These are phyloP conservation scores for Neodon shergylaensis DNA, from an alignment of 2,113 vertebrate genomes.

Conservation along the genomic window DNA sequence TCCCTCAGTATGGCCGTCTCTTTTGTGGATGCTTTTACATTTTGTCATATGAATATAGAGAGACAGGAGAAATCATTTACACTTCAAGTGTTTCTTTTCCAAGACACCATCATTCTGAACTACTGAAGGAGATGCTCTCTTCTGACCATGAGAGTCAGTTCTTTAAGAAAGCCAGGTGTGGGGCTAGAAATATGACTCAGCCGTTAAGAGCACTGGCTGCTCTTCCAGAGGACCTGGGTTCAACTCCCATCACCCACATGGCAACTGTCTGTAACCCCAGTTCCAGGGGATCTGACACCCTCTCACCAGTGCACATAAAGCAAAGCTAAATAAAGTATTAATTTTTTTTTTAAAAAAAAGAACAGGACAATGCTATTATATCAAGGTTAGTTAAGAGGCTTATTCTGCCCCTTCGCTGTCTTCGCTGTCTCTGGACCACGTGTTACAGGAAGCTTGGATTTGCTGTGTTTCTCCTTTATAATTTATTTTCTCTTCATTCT, in stretches of 20 bases:
- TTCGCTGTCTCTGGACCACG: conserved; percentile 66
- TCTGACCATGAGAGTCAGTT: conserved; percentile 67
- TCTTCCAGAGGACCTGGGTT: too few species aligned
- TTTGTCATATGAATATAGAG: conserved; percentile 6
- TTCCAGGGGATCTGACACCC: too few species aligned
- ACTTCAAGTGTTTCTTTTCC: conserved; percentile 14
- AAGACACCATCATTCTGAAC: background rate
- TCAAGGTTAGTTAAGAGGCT: conserved; percentile 76
- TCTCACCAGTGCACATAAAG: too few species aligned
- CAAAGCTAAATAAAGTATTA: too few species aligned
- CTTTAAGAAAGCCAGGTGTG: background rate
- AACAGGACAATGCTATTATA: background rate
- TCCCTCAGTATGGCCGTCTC: background rate
- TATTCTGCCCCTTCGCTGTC: conserved; percentile 56
- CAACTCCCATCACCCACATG: too few species aligned
- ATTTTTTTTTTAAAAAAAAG: too few species aligned
- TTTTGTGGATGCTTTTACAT: background rate
- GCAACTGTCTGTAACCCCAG: too few species aligned
- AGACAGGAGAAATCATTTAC: background rate
- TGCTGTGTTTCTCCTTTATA: conserved; percentile 70
- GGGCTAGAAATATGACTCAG: too few species aligned
- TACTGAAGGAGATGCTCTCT: conserved; percentile 42
- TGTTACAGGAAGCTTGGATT: conserved; percentile 67
- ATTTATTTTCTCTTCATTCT: conserved; percentile 72
- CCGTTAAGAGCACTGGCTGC: too few species aligned